A percentile compares a stretch with the other conserved stretches of the same genome.
Evolutionary conservation across 2,113 vertebrate genomes (phyloP).

Genomic region (Eira barbara): DNA sequence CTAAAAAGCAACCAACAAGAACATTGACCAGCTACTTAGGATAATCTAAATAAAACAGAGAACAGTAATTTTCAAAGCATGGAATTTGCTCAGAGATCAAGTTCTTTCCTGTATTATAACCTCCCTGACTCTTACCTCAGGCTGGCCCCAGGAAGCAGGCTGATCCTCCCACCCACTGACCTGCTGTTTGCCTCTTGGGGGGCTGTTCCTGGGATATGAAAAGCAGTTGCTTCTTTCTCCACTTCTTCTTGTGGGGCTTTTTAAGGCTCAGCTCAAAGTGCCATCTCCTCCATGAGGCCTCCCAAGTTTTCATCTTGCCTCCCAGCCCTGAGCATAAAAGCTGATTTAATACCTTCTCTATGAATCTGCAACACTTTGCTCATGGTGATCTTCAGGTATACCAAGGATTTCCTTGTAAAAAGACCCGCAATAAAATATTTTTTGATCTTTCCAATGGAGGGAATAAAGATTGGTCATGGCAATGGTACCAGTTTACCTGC

Average conservation of each 20-base stretch:
- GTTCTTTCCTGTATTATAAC: not conserved
- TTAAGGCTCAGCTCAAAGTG: not conserved
- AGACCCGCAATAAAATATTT: not conserved
- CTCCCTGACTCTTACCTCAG: not conserved
- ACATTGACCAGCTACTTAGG: not conserved
- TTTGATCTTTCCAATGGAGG: not conserved
- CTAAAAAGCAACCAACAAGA: not conserved
- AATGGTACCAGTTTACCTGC: not conserved
- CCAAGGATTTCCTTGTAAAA: not conserved
- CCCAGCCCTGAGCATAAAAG: not conserved
- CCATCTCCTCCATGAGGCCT: not conserved
- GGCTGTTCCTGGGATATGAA: not conserved
- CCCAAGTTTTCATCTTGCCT: not conserved
- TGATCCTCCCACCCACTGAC: not conserved
- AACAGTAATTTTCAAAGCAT: not conserved
- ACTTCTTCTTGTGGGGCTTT: not conserved
- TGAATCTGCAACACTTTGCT: not conserved
- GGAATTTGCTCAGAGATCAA: not conserved
- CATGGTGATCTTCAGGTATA: not conserved
- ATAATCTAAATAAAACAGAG: not conserved
- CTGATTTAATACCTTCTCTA: not conserved
- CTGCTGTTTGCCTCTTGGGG: not conserved
- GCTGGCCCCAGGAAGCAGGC: too few species aligned
- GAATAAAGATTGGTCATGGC: not conserved
- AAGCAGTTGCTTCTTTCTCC: not conserved